Conservation (phyloP, 2,888 invertebrate genomes). For the Spilarctia lutea region DNA sequence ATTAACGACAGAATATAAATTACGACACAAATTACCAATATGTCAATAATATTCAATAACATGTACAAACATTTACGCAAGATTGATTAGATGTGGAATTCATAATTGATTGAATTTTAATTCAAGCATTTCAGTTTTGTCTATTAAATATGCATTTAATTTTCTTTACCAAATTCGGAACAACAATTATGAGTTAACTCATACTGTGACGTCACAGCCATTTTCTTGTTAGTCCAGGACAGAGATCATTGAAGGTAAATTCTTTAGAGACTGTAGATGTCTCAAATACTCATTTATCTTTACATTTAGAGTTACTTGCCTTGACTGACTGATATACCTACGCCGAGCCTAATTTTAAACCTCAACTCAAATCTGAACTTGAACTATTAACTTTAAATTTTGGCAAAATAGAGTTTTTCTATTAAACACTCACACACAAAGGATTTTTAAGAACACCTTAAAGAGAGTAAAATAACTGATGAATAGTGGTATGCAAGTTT, state of each 20-base stretch:
- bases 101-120: neutral
- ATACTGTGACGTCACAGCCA: neutral
- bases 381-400: too few relatives aligned
- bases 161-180: neutral
- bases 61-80: slow-evolving; percentile 1
- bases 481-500: too few relatives aligned
- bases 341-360: too few relatives aligned
- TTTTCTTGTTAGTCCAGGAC: neutral
- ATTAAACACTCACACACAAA: too few relatives aligned
- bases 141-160: neutral
- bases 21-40: slow-evolving; percentile 6
- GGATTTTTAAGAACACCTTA: too few relatives aligned
- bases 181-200: neutral
- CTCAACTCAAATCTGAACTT: too few relatives aligned
- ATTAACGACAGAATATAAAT: slow-evolving; percentile 1
- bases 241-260: neutral
- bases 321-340: too few relatives aligned
- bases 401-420: too few relatives aligned
- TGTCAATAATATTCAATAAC: slow-evolving; percentile 8
- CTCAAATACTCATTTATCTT: neutral
- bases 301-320: too few relatives aligned
- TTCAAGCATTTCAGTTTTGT: neutral
- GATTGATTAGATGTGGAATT: slow-evolving; percentile 15
- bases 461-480: too few relatives aligned
- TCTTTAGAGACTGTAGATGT: neutral